phyloP scores from a whole-genome alignment of 2,113 vertebrate genomes.

The Cololabis saira region DNA sequence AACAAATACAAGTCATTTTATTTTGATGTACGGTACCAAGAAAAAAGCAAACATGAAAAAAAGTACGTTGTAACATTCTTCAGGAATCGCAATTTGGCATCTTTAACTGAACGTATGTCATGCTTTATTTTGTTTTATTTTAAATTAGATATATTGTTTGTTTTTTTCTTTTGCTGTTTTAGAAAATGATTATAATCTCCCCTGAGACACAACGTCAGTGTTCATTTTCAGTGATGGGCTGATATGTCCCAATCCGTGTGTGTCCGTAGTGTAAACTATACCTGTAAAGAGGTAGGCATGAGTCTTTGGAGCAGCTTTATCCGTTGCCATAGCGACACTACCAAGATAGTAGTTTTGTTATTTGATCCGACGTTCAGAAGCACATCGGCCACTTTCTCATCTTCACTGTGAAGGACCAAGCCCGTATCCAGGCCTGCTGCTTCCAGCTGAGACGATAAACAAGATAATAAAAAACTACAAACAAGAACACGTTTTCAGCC shows the following conservation, averaged over 20 bases:
- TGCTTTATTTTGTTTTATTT: no score
- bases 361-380: conserved; percentile 63
- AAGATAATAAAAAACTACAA: neutral
- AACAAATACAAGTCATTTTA: no score
- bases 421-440: conserved; percentile 52
- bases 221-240: neutral
- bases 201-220: no score
- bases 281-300: conserved; percentile 77
- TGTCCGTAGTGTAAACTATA: conserved; percentile 31
- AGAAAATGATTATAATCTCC: no score
- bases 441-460: conserved; percentile 64
- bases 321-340: conserved; percentile 76
- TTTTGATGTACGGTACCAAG: no score
- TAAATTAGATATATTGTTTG: no score
- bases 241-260: neutral
- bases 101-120: no score
- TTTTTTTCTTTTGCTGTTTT: no score
- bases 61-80: no score
- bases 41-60: no score
- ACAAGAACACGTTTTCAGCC: neutral
- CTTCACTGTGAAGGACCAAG: conserved; percentile 64
- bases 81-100: no score
- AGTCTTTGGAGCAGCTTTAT: conserved; percentile 66
- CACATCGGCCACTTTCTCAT: conserved; percentile 56
- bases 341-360: conserved; percentile 46